Evolutionary conservation across 2,888 invertebrate species (phyloP).

Genomic region (Noctua janthina): DNA sequence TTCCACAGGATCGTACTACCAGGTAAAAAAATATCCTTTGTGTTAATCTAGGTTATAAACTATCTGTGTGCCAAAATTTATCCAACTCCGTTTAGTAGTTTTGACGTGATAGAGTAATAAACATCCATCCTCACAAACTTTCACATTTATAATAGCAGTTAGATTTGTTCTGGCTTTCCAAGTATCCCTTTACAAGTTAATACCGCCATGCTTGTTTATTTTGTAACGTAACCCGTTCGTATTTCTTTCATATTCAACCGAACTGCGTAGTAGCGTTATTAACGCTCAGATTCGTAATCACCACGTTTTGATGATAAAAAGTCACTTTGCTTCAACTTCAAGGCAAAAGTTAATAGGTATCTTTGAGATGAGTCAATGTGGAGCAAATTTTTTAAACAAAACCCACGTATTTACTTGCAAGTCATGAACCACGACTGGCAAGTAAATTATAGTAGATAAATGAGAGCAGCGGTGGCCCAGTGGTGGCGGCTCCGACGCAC

Average conservation of each 20-base stretch:
- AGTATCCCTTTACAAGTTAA: neutral
- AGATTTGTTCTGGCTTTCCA: neutral
- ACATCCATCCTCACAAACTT: neutral
- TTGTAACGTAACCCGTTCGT: neutral
- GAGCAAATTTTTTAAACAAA: neutral
- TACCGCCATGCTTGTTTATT: neutral
- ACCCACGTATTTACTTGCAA: neutral
- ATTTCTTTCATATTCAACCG: neutral
- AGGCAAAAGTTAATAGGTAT: slow-evolving; percentile 27
- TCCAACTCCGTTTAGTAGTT: neutral
- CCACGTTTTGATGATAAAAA: slow-evolving; percentile 45
- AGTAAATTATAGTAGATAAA: too few relatives aligned
- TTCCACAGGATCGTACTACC: neutral
- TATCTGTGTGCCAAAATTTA: neutral
- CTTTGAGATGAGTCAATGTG: neutral
- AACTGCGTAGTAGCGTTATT: slow-evolving; percentile 22
- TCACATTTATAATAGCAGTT: neutral
- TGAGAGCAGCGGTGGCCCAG: too few relatives aligned
- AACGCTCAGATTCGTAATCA: slow-evolving; percentile 5
- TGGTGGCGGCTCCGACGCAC: too few relatives aligned
- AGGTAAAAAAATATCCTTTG: neutral
- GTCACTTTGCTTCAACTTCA: slow-evolving; percentile 41
- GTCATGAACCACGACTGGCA: neutral
- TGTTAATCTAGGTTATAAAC: neutral
- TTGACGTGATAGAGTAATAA: neutral